These are phyloP conservation scores for Samia ricini DNA, from an alignment of 1,140 invertebrate species.

Conservation along the genomic window DNA sequence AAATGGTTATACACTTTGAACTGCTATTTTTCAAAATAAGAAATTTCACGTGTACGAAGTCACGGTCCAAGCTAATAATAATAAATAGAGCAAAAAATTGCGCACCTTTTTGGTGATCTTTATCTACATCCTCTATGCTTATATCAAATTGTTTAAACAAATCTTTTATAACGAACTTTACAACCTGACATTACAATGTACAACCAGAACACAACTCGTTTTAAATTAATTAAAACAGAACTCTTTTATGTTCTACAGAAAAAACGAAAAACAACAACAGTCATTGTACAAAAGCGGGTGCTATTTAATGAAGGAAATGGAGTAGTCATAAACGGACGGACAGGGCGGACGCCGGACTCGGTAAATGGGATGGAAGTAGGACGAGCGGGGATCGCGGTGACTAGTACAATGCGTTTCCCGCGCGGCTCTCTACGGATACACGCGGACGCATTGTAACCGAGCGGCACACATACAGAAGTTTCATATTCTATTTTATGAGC, in stretches of 20 bases:
- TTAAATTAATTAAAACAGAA: slow-evolving; percentile 1
- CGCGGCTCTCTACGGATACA: slow-evolving; percentile 28
- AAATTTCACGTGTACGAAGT: too few relatives aligned
- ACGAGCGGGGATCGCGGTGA: slow-evolving; percentile 26
- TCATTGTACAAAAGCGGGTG: not conserved
- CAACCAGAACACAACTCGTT: not conserved
- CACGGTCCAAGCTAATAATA: too few relatives aligned
- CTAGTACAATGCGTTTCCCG: slow-evolving; percentile 50
- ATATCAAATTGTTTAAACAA: too few relatives aligned
- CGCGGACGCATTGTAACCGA: slow-evolving; percentile 44
- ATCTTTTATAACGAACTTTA: too few relatives aligned
- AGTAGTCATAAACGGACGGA: slow-evolving; percentile 38
- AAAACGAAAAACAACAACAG: too few relatives aligned
- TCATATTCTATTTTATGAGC: slow-evolving; percentile 19
- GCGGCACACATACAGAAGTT: slow-evolving; percentile 42
- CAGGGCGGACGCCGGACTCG: slow-evolving; percentile 38
- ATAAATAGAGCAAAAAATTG: too few relatives aligned
- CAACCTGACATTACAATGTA: too few relatives aligned
- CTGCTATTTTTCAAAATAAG: too few relatives aligned
- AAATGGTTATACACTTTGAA: too few relatives aligned
- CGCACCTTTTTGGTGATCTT: too few relatives aligned
- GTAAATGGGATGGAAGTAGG: slow-evolving; percentile 52
- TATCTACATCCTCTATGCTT: too few relatives aligned
- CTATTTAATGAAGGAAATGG: slow-evolving; percentile 47
- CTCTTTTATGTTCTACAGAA: not conserved